phyloP scores from a whole-genome alignment of 2,113 vertebrate species.

The Coptodon rendalli region DNA sequence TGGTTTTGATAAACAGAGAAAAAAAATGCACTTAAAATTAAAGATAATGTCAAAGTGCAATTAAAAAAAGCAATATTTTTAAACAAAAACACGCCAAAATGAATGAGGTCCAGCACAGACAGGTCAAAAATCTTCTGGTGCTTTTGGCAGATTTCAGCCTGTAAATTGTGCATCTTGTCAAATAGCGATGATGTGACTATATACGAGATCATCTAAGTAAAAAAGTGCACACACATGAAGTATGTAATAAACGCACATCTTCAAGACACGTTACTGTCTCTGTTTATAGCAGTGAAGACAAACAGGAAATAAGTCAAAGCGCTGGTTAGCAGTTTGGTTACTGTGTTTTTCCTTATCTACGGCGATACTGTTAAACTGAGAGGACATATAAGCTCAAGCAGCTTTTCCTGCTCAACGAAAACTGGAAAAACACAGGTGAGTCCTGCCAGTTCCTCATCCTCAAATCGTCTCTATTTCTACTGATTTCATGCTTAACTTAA shows the following conservation, averaged over 20 bases:
- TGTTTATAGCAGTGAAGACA: not conserved
- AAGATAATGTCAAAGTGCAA: not conserved
- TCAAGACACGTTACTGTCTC: not conserved
- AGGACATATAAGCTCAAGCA: not conserved
- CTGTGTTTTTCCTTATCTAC: not conserved
- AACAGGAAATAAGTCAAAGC: not conserved
- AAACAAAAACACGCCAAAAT: not conserved
- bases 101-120: not conserved
- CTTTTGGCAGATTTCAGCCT: not conserved
- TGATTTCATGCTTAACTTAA: not conserved
- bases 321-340: not conserved
- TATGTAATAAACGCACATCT: not conserved
- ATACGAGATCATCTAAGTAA: not conserved
- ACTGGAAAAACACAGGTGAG: not conserved
- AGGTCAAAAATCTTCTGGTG: not conserved
- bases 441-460: rapidly evolving
- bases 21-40: not conserved
- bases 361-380: not conserved
- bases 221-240: not conserved
- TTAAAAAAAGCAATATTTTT: not conserved
- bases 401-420: not conserved
- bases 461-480: not conserved
- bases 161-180: not conserved
- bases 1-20: not conserved
- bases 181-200: not conserved